Evolutionary conservation across 2,888 invertebrate species (phyloP).

Genomic region (Lacanobia wlatinum): DNA sequence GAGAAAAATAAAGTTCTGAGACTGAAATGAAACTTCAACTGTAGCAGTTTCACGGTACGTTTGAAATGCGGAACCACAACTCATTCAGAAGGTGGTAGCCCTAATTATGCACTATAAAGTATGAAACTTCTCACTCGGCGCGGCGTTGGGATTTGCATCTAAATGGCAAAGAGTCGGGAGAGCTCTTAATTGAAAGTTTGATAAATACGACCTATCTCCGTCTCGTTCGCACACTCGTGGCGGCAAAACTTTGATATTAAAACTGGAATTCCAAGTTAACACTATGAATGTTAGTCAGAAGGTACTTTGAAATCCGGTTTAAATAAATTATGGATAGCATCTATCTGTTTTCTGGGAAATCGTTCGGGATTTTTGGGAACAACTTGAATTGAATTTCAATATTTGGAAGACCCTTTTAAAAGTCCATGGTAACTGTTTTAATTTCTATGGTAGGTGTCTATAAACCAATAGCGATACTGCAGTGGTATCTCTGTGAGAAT

Average conservation of each 20-base stretch:
- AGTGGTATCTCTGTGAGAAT: no score
- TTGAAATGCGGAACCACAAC: constrained; percentile 46
- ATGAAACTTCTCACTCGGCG: constrained; percentile 71
- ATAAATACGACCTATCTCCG: constrained; percentile 73
- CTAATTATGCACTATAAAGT: constrained; percentile 70
- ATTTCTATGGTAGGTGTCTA: no score
- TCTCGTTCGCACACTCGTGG: constrained; percentile 52
- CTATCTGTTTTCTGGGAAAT: background rate
- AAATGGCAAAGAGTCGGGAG: constrained; percentile 82
- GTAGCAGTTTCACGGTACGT: constrained; percentile 28
- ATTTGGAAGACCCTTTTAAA: no score
- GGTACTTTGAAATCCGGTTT: constrained; percentile 24
- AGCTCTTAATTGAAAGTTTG: constrained; percentile 87
- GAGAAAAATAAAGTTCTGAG: constrained; percentile 7
- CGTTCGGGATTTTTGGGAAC: no score
- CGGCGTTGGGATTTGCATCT: constrained; percentile 82
- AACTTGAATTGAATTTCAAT: background rate
- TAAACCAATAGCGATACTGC: no score
- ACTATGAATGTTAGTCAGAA: constrained; percentile 55
- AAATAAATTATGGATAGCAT: constrained; percentile 43
- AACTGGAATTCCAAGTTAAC: constrained; percentile 67
- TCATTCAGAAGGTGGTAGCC: constrained; percentile 59
- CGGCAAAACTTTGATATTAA: constrained; percentile 72
- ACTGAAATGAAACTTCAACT: constrained; percentile 17
- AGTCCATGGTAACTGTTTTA: no score